Evolutionary conservation across 2,888 invertebrate genomes (phyloP).

Genomic region (Calameuta idolon): DNA sequence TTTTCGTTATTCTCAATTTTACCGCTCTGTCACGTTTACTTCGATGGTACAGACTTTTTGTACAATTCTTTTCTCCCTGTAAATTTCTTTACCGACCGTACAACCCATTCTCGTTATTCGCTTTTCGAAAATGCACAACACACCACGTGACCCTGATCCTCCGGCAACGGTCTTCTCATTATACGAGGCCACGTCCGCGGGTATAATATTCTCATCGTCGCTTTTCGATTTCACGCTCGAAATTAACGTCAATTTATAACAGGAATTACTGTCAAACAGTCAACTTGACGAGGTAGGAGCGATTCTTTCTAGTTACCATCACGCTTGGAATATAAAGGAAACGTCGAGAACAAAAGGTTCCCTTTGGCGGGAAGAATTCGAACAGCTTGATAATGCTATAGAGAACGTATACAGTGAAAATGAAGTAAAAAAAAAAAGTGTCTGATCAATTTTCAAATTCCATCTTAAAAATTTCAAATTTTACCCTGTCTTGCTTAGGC

Average conservation of each 20-base stretch:
- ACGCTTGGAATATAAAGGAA: not conserved
- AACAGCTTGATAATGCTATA: not conserved
- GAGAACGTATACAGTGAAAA: not conserved
- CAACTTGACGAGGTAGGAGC: conserved; percentile 12
- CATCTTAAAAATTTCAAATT: not conserved
- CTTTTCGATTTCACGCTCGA: conserved; percentile 39
- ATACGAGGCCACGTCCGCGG: conserved; percentile 2
- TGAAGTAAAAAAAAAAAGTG: not conserved
- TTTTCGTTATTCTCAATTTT: not conserved
- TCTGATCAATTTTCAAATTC: not conserved
- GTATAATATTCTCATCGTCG: conserved; percentile 18
- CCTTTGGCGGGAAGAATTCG: not conserved
- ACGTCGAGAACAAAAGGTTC: not conserved
- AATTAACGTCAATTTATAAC: conserved; percentile 37
- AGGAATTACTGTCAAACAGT: conserved; percentile 30
- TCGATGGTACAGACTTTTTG: not conserved
- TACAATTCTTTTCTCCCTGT: not conserved
- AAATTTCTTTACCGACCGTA: not conserved
- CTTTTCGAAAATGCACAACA: not conserved
- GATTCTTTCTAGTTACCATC: not conserved
- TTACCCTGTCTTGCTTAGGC: not conserved
- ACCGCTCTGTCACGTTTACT: not conserved
- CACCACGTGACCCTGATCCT: not conserved
- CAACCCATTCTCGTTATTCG: not conserved
- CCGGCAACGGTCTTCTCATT: not conserved